phyloP scores from a whole-genome alignment of 2,888 invertebrate species.

The Megastigmus dorsalis region DNA sequence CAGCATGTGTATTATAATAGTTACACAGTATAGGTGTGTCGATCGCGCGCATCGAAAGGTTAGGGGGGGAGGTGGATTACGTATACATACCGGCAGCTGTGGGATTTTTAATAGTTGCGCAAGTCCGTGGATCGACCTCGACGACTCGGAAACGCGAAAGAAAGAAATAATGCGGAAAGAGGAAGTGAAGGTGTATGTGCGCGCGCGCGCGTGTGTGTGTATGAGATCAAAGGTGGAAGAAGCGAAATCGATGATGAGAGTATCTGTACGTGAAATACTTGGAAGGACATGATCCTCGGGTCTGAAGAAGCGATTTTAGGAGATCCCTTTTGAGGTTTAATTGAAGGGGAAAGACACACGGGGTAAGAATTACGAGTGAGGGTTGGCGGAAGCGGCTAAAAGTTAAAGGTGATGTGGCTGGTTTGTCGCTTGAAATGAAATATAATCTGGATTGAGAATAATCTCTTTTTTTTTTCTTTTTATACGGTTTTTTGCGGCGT shows the following conservation, averaged over 20 bases:
- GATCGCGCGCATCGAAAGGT: not conserved
- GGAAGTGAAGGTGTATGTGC: not conserved
- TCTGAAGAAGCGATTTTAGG: slow-evolving; percentile 13
- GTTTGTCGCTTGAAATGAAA: not conserved
- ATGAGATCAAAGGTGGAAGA: slow-evolving; percentile 2
- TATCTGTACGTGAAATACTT: not conserved
- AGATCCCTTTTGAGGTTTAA: slow-evolving; percentile 8
- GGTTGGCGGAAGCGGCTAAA: not conserved
- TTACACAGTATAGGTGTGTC: too few relatives aligned
- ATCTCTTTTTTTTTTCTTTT: not conserved
- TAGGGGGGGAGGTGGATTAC: slow-evolving; percentile 1
- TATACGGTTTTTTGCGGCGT: too few relatives aligned
- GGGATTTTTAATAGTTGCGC: slow-evolving; percentile 20
- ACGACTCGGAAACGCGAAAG: slow-evolving; percentile 20
- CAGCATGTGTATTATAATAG: slow-evolving; percentile 12
- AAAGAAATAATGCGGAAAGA: not conserved
- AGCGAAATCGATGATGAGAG: slow-evolving; percentile 12
- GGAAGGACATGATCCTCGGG: not conserved
- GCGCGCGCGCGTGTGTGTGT: too few relatives aligned
- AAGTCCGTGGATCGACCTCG: too few relatives aligned
- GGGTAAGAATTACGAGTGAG: not conserved
- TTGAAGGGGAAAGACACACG: not conserved
- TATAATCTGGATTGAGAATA: not conserved
- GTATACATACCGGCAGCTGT: too few relatives aligned
- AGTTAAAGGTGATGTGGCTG: not conserved